Percentiles rank a stretch among this genome's conserved stretches.
Evolutionary conservation across 1,140 invertebrate genomes (phyloP).

Genomic region (Leptonema lineaticorne): DNA sequence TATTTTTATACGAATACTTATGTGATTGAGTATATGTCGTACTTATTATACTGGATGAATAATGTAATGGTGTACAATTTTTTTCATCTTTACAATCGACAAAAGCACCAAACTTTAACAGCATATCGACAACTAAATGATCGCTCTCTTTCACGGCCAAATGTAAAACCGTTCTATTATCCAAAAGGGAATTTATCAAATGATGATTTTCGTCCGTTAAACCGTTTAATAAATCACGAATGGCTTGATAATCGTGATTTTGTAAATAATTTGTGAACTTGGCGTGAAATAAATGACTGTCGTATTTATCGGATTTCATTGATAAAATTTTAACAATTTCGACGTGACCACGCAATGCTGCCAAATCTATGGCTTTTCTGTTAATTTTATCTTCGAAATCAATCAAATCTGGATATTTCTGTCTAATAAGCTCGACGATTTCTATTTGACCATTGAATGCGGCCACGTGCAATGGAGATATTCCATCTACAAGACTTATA

Average conservation of each 20-base stretch:
- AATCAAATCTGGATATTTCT: background rate
- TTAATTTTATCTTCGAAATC: too few species aligned
- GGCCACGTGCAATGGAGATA: too few species aligned
- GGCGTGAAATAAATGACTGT: background rate
- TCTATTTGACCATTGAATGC: too few species aligned
- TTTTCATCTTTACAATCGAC: background rate
- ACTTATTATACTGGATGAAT: too few species aligned
- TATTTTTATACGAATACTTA: too few species aligned
- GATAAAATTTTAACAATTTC: background rate
- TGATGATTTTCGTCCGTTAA: background rate
- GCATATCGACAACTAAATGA: background rate
- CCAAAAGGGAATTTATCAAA: background rate
- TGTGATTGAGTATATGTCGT: too few species aligned
- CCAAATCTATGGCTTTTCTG: background rate
- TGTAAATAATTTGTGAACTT: background rate
- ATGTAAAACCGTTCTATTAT: background rate
- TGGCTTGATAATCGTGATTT: background rate
- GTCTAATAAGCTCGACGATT: too few species aligned
- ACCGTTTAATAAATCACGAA: background rate
- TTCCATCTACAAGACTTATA: too few species aligned
- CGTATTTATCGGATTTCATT: background rate
- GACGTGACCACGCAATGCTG: background rate
- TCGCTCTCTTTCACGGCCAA: background rate
- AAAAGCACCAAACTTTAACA: background rate
- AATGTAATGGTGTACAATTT: background rate